Evolutionary conservation across 2,797 vertebrate genomes (phyloP).

Genomic region (Sylvilagus floridanus): DNA sequence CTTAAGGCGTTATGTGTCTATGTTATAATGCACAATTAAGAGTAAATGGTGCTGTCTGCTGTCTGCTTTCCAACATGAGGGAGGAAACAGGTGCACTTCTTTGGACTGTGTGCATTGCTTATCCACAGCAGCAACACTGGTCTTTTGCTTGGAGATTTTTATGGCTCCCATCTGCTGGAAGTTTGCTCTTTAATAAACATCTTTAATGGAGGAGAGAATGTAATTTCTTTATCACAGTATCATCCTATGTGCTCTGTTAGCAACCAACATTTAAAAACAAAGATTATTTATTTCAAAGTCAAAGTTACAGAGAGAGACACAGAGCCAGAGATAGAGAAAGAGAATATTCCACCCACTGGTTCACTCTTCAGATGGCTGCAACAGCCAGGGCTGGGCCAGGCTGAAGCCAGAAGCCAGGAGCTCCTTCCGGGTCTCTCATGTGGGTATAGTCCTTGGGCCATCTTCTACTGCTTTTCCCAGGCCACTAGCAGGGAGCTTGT

Average conservation of each 20-base stretch:
- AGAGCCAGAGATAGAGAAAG: too few relatives aligned
- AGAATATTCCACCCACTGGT: too few relatives aligned
- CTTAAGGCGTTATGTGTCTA: neutral
- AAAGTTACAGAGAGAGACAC: too few relatives aligned
- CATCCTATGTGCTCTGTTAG: slow-evolving; percentile 38
- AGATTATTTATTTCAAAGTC: too few relatives aligned
- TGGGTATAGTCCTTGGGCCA: too few relatives aligned
- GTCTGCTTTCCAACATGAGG: neutral
- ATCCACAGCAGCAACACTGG: neutral
- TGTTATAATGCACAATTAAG: neutral
- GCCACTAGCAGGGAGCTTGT: too few relatives aligned
- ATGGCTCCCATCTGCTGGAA: neutral
- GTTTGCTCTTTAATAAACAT: neutral
- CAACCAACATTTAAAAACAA: neutral
- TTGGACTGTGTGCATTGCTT: neutral
- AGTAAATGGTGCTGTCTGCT: neutral
- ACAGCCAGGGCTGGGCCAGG: too few relatives aligned
- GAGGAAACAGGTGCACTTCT: slow-evolving; percentile 19
- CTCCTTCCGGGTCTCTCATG: too few relatives aligned
- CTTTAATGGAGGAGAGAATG: slow-evolving; percentile 7
- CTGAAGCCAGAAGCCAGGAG: too few relatives aligned
- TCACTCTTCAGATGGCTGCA: too few relatives aligned
- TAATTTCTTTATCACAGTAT: slow-evolving; percentile 26
- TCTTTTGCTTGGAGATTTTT: neutral
- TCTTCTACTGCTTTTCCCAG: too few relatives aligned